These are phyloP conservation scores for Rhagonycha lutea DNA, from an alignment of 2,888 invertebrate species.

Conservation along the genomic window DNA sequence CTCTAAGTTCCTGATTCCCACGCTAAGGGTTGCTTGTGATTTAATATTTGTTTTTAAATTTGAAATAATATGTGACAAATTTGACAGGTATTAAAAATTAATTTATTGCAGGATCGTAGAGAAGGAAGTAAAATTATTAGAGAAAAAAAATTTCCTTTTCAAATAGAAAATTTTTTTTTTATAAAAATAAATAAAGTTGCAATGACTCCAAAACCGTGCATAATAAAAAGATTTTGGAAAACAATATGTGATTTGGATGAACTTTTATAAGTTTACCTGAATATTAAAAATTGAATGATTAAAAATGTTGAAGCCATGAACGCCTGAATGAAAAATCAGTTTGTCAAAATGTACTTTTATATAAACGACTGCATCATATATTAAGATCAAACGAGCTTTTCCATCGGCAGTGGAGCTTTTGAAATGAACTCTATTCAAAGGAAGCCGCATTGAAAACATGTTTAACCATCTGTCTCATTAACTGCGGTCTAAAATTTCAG, in stretches of 20 bases:
- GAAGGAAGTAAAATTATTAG: background rate
- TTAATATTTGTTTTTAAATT: background rate
- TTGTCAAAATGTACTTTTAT: constrained; percentile 42
- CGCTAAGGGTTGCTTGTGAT: constrained; percentile 6
- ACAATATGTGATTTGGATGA: background rate
- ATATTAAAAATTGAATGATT: constrained; percentile 23
- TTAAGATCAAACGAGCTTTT: constrained; percentile 55
- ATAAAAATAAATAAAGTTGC: too few species aligned
- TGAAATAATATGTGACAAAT: background rate
- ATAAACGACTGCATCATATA: constrained; percentile 49
- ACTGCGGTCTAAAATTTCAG: constrained; percentile 47
- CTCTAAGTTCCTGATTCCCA: constrained; percentile 16
- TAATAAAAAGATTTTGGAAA: background rate
- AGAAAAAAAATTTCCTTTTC: too few species aligned
- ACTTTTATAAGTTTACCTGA: constrained; percentile 13
- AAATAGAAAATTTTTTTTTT: too few species aligned
- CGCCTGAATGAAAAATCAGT: constrained; percentile 43
- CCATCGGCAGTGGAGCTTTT: constrained; percentile 46
- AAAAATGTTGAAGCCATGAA: constrained; percentile 35
- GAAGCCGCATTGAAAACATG: constrained; percentile 48
- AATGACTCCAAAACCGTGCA: background rate
- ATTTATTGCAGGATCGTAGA: background rate
- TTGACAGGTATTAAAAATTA: background rate
- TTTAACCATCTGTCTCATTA: constrained; percentile 47
- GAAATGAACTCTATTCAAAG: constrained; percentile 48